Evolutionary conservation across 2,888 invertebrate genomes (phyloP).

Genomic region (Euzetes globulus): DNA sequence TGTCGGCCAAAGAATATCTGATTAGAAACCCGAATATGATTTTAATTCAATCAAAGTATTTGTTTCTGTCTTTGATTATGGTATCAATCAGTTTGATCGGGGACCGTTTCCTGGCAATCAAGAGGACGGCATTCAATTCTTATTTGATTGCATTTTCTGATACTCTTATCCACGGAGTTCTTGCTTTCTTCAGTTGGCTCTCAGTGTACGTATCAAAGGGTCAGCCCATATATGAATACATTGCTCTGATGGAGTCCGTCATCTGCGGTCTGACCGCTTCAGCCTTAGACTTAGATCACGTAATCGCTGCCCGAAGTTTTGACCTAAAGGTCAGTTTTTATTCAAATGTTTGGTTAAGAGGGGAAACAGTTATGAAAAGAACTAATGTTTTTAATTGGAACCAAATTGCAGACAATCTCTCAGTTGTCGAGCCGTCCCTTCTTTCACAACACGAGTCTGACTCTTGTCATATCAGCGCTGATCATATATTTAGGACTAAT

Average conservation of each 20-base stretch:
- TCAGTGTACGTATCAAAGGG: not conserved
- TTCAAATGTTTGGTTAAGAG: not conserved
- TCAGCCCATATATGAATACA: not conserved
- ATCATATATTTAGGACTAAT: not conserved
- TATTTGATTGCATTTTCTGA: conserved; percentile 19
- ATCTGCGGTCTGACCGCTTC: conserved; percentile 9
- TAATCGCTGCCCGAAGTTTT: conserved; percentile 24
- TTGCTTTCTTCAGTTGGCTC: conserved; percentile 24
- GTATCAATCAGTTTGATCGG: not conserved
- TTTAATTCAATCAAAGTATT: not conserved
- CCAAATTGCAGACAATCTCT: not conserved
- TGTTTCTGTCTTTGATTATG: not conserved
- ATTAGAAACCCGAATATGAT: not conserved
- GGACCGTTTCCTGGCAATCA: not conserved
- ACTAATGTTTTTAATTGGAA: not conserved
- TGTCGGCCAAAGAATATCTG: not conserved
- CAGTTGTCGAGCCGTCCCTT: conserved; percentile 12
- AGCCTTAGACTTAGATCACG: conserved; percentile 31
- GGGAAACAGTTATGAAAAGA: not conserved
- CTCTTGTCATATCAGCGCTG: not conserved
- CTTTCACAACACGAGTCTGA: conserved; percentile 27
- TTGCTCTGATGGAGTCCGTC: not conserved
- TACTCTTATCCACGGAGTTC: conserved; percentile 8
- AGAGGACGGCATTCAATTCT: not conserved
- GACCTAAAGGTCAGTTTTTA: conserved; percentile 14